Percentiles rank a stretch among this genome's conserved stretches.
Evolutionary conservation across 1,140 invertebrate species (phyloP).

Genomic region (Mya arenaria): DNA sequence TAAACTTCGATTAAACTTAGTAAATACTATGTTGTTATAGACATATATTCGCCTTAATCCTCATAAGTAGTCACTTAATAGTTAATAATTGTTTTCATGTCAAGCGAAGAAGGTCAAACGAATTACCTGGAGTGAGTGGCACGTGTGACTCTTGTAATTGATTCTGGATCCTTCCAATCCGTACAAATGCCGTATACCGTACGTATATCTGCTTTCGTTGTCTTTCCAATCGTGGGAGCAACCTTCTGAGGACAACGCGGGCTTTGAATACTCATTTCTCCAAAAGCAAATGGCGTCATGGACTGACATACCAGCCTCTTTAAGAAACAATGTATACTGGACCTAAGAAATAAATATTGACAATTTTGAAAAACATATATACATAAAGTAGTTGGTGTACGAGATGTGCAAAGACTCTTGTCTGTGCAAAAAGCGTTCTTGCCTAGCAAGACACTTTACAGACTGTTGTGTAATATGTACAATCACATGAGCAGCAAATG

Average conservation of each 20-base stretch:
- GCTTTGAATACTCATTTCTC: constrained; percentile 85
- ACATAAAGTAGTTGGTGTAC: too few relatives aligned
- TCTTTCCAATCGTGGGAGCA: constrained; percentile 86
- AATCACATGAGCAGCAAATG: too few relatives aligned
- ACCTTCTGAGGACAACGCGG: constrained; percentile 72
- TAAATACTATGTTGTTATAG: neutral
- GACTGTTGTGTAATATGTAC: too few relatives aligned
- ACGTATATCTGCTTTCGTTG: constrained; percentile 85
- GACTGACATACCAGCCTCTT: constrained; percentile 86
- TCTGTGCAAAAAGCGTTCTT: too few relatives aligned
- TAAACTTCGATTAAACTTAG: neutral
- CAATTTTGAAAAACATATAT: too few relatives aligned
- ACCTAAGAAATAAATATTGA: constrained; percentile 77
- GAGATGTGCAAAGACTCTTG: too few relatives aligned
- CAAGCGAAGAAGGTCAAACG: neutral
- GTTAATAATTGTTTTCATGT: neutral
- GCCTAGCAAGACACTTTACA: too few relatives aligned
- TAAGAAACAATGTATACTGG: constrained; percentile 87
- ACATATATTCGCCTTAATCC: neutral
- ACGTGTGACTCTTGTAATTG: constrained; percentile 84
- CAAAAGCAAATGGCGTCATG: constrained; percentile 86
- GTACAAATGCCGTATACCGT: constrained; percentile 88
- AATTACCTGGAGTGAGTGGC: constrained; percentile 82
- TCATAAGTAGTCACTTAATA: neutral
- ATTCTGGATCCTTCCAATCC: constrained; percentile 86